Conservation (phyloP, 2,113 vertebrate species). For the Meriones unguiculatus region DNA sequence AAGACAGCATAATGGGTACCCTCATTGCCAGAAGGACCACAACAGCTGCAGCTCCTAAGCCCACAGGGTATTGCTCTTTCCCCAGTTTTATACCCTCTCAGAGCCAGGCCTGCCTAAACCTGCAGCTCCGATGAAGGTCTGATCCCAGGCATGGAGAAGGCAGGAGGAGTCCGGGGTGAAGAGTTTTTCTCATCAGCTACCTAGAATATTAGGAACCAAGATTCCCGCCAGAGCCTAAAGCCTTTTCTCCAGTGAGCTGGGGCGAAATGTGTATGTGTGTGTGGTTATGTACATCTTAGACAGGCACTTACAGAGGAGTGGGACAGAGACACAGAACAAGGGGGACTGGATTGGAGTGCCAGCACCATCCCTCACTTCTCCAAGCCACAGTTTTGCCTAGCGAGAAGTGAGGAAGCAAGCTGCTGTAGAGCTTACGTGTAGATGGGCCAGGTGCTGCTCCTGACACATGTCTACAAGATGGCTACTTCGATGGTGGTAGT, state of each 20-base stretch:
- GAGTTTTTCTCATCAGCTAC: slow-evolving; percentile 14
- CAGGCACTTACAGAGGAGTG: too few relatives aligned
- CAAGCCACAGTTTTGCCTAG: not conserved
- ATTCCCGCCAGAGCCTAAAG: not conserved
- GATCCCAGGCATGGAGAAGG: slow-evolving; percentile 27
- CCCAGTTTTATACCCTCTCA: slow-evolving; percentile 86
- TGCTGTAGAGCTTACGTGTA: not conserved
- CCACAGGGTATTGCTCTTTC: slow-evolving; percentile 70
- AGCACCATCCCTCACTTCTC: not conserved
- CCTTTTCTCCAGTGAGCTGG: slow-evolving; percentile 23
- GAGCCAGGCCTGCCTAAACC: slow-evolving; percentile 77
- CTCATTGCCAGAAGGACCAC: slow-evolving; percentile 73
- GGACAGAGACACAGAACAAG: not conserved
- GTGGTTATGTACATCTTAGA: not conserved
- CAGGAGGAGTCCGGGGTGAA: slow-evolving; percentile 36
- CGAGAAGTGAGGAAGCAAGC: not conserved
- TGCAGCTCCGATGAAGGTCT: not conserved
- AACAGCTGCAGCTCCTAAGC: slow-evolving; percentile 73
- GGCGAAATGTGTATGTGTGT: too few relatives aligned
- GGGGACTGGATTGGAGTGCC: not conserved
- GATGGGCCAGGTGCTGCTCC: not conserved
- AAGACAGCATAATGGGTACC: slow-evolving; percentile 85
- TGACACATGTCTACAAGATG: not conserved
- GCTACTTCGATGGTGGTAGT: not conserved
- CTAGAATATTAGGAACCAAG: slow-evolving; percentile 3